Percentiles rank a stretch among this genome's conserved stretches.
Conservation (phyloP, 2,113 vertebrate species). For the Silurus meridionalis region DNA sequence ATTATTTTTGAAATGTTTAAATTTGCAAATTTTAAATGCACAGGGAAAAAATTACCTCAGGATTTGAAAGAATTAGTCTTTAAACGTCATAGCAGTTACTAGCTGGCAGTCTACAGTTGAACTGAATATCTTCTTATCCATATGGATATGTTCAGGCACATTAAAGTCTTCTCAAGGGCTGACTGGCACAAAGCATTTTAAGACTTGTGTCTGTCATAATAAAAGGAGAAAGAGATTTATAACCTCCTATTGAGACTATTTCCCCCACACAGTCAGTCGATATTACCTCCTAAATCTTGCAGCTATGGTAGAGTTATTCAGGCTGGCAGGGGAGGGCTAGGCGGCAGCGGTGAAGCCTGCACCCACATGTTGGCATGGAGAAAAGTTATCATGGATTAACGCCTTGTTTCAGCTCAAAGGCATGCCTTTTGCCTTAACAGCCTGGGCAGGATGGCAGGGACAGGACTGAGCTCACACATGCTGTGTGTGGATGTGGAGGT, state of each 20-base stretch:
- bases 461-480: conserved; percentile 30
- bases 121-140: conserved; percentile 30
- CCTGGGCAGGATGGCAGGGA: conserved; percentile 40
- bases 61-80: conserved; percentile 27
- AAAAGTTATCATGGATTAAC: conserved; percentile 56
- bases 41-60: background rate
- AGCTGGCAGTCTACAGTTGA: background rate
- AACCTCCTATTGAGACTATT: conserved; percentile 36
- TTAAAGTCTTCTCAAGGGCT: conserved; percentile 36
- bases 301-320: conserved; percentile 56
- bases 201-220: conserved; percentile 50
- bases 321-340: conserved; percentile 45
- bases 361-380: conserved; percentile 53
- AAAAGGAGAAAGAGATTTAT: conserved; percentile 48
- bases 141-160: conserved; percentile 33
- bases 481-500: conserved; percentile 48
- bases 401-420: conserved; percentile 55
- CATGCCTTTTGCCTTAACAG: conserved; percentile 50
- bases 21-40: conserved; percentile 22
- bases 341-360: conserved; percentile 46
- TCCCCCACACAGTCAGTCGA: conserved; percentile 40
- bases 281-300: conserved; percentile 57
- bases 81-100: conserved; percentile 15
- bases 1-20: conserved; percentile 29
- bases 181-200: conserved; percentile 37